Evolutionary conservation across 2,888 invertebrate genomes (phyloP).

Genomic region (Chrysolina americana): DNA sequence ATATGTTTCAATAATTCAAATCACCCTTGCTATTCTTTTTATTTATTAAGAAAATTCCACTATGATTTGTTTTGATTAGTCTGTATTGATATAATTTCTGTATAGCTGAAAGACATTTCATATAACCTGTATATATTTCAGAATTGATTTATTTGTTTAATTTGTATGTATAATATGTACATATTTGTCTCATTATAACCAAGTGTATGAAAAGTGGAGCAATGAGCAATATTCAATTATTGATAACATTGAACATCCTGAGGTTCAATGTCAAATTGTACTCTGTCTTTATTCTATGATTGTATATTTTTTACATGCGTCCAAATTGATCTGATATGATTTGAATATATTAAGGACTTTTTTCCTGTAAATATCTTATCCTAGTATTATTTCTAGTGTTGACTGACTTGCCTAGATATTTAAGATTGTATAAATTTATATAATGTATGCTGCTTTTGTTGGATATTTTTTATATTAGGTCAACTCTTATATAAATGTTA

Average conservation of each 20-base stretch:
- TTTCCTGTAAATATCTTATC: slow-evolving; percentile 34
- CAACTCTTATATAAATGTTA: slow-evolving; percentile 1
- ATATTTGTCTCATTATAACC: no score
- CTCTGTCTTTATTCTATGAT: background rate
- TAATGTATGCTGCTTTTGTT: slow-evolving; percentile 22
- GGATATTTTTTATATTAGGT: slow-evolving; percentile 11
- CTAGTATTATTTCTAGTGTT: slow-evolving; percentile 24
- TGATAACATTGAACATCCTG: no score
- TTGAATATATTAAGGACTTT: slow-evolving; percentile 38
- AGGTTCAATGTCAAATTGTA: slow-evolving; percentile 1
- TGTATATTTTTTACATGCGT: slow-evolving; percentile 27
- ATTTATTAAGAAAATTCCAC: no score
- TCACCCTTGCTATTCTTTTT: no score
- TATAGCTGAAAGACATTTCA: no score
- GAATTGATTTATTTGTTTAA: background rate
- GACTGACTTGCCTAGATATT: slow-evolving; percentile 24
- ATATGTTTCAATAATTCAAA: no score
- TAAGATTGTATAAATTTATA: slow-evolving; percentile 28
- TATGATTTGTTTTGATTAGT: no score
- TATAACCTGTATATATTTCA: no score
- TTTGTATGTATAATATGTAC: background rate
- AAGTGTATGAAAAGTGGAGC: background rate
- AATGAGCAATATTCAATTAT: background rate
- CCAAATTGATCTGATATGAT: slow-evolving; percentile 34
- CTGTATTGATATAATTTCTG: no score